Percentiles rank a stretch among this genome's conserved stretches.
These are phyloP conservation scores for Gadus macrocephalus DNA, from an alignment of 2,113 vertebrate species.

Conservation along the genomic window DNA sequence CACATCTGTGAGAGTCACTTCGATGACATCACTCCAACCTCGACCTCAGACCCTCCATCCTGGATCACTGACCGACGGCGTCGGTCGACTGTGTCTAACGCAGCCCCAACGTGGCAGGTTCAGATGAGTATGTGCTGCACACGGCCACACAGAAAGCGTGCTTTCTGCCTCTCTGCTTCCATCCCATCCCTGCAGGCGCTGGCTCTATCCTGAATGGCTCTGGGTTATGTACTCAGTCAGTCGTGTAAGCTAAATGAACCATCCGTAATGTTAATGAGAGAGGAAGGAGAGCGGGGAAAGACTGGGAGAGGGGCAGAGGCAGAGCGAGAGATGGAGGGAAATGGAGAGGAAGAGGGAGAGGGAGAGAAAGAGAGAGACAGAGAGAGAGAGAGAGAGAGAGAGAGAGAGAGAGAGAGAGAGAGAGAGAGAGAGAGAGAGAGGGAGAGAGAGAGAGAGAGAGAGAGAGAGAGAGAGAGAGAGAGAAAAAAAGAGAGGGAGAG, in stretches of 20 bases:
- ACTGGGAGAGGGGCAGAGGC: neutral
- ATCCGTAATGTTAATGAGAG: conserved; percentile 68
- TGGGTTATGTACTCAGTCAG: conserved; percentile 65
- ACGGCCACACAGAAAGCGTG: conserved; percentile 46
- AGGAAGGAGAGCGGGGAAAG: too few relatives aligned
- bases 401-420: too few relatives aligned
- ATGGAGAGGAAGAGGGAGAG: too few relatives aligned
- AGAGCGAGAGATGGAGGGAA: conserved; percentile 32
- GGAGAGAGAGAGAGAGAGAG: too few relatives aligned
- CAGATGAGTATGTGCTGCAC: conserved; percentile 7
- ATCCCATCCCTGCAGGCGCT: conserved; percentile 39
- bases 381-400: too few relatives aligned
- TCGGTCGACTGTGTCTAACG: conserved; percentile 36
- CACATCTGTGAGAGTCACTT: too few relatives aligned
- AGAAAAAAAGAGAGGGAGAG: too few relatives aligned
- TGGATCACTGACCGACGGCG: neutral
- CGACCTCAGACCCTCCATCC: conserved; percentile 7
- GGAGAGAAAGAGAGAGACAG: too few relatives aligned
- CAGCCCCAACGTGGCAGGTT: conserved; percentile 22
- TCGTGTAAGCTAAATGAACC: conserved; percentile 72
- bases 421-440: too few relatives aligned
- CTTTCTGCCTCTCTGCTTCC: conserved; percentile 53
- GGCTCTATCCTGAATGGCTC: conserved; percentile 54
- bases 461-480: too few relatives aligned
- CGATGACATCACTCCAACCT: too few relatives aligned